Conservation (phyloP, 1,140 invertebrate species). For the Halyomorpha halys region DNA sequence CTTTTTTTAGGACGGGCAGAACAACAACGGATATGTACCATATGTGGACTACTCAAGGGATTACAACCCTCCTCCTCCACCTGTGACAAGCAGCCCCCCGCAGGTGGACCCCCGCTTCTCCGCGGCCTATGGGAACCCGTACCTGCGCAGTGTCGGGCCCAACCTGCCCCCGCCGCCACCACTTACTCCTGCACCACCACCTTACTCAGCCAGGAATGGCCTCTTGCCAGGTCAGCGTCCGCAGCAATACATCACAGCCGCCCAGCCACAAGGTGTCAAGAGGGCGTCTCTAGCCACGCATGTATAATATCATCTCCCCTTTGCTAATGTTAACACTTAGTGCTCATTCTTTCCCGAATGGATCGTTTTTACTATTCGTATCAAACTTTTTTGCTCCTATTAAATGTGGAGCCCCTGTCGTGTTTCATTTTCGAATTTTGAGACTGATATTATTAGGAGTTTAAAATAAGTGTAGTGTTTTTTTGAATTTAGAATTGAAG, state of each 20-base stretch:
- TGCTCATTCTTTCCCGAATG: background rate
- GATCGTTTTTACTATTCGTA: background rate
- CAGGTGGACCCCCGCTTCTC: slow-evolving; percentile 71
- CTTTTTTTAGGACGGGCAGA: slow-evolving; percentile 55
- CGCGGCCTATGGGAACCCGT: slow-evolving; percentile 80
- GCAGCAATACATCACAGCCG: slow-evolving; percentile 41
- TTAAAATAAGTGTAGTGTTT: slow-evolving; percentile 18
- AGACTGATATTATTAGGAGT: slow-evolving; percentile 18
- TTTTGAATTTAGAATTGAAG: slow-evolving; percentile 1
- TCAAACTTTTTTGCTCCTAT: slow-evolving; percentile 1
- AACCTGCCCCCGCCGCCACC: slow-evolving; percentile 67
- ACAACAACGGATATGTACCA: slow-evolving; percentile 79
- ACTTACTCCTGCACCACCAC: slow-evolving; percentile 38
- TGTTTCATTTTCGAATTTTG: slow-evolving; percentile 14
- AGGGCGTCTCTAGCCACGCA: slow-evolving; percentile 49
- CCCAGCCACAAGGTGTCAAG: slow-evolving; percentile 42
- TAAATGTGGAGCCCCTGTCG: background rate
- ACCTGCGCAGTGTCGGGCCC: slow-evolving; percentile 56
- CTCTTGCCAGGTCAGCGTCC: slow-evolving; percentile 37
- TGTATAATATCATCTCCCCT: slow-evolving; percentile 37
- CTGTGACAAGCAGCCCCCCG: slow-evolving; percentile 32
- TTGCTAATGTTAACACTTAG: slow-evolving; percentile 20
- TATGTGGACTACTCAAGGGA: slow-evolving; percentile 77
- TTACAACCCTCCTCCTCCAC: slow-evolving; percentile 61
- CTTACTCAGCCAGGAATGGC: slow-evolving; percentile 33